Conservation (phyloP, 1,140 invertebrate genomes). For the Drosophila gunungcola region DNA sequence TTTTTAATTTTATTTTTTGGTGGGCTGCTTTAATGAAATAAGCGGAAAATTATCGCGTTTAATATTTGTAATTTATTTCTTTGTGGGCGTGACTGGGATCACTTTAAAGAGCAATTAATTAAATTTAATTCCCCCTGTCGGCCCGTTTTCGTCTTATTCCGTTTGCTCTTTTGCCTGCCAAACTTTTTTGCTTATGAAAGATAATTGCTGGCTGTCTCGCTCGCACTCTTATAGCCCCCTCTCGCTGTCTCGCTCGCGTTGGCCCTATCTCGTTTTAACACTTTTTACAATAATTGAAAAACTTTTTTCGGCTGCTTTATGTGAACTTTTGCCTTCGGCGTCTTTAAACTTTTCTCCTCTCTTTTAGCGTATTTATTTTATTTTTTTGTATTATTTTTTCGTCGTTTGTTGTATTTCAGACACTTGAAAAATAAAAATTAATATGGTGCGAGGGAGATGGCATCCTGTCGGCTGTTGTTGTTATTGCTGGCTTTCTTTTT, state of each 20-base stretch:
- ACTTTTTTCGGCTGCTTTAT: conserved; percentile 74
- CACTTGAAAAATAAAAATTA: conserved; percentile 74
- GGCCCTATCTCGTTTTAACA: conserved; percentile 63
- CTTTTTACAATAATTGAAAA: conserved; percentile 83
- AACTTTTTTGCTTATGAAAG: conserved; percentile 52
- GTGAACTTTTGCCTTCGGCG: conserved; percentile 69
- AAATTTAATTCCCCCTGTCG: conserved; percentile 31
- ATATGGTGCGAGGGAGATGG: conserved; percentile 44
- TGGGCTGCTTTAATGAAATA: conserved; percentile 35
- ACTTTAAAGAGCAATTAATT: conserved; percentile 51
- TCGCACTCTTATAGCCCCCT: background rate
- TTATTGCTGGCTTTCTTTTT: conserved; percentile 8
- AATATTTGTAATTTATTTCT: conserved; percentile 18
- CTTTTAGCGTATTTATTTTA: conserved; percentile 17
- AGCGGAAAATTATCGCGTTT: conserved; percentile 53
- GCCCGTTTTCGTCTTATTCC: conserved; percentile 7
- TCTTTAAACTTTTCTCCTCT: conserved; percentile 51
- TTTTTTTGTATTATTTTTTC: conserved; percentile 28
- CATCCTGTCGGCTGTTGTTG: background rate
- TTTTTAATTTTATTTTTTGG: conserved; percentile 10
- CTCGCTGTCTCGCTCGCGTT: conserved; percentile 18
- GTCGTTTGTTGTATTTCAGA: conserved; percentile 53
- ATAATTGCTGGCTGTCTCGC: conserved; percentile 31
- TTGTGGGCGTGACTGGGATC: conserved; percentile 18
- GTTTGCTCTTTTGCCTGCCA: conserved; percentile 38